Evolutionary conservation across 2,797 vertebrate species (phyloP).

Genomic region (Centropyge bicolor): DNA sequence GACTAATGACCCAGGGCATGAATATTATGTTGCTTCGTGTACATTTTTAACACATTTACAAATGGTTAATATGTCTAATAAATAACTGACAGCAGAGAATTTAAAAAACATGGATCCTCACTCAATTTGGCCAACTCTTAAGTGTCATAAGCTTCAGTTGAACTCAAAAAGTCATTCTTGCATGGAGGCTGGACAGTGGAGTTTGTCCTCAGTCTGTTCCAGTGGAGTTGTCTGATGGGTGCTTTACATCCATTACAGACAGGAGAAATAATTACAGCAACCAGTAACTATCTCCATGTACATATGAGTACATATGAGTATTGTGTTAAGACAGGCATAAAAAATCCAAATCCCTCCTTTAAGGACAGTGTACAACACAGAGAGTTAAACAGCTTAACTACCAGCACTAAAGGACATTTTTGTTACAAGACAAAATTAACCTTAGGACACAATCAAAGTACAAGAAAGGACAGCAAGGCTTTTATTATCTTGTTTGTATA

Average conservation of each 20-base stretch:
- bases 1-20: neutral
- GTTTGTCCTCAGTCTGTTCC: neutral
- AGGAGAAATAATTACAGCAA: neutral
- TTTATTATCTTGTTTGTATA: slow-evolving; percentile 49
- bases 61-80: neutral
- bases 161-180: neutral
- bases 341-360: neutral
- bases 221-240: neutral
- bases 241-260: neutral
- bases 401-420: neutral
- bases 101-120: neutral
- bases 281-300: neutral
- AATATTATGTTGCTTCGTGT: neutral
- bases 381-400: neutral
- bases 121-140: neutral
- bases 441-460: neutral
- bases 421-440: slow-evolving; percentile 10
- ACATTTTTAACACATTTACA: neutral
- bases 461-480: slow-evolving; percentile 24
- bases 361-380: neutral
- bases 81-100: neutral
- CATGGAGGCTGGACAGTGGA: neutral
- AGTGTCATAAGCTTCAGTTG: neutral
- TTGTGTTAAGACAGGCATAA: no score
- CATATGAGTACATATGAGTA: neutral